These are phyloP conservation scores for Siniperca knerii DNA, from an alignment of 2,113 vertebrate species.

Conservation along the genomic window DNA sequence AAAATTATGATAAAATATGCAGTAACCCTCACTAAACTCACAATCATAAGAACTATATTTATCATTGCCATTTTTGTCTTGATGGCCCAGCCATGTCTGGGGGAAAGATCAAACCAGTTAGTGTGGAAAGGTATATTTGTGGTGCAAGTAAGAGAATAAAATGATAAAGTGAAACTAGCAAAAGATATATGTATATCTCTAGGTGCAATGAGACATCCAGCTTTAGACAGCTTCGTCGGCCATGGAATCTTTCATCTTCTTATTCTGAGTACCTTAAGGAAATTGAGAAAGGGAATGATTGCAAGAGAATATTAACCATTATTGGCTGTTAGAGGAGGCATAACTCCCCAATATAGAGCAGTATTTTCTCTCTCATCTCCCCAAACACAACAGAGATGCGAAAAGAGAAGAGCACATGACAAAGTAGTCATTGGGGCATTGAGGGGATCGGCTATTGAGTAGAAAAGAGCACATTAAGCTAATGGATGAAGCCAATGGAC, in stretches of 20 bases:
- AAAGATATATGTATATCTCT: not conserved
- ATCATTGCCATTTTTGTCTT: too few species aligned
- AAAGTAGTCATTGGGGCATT: slow-evolving; percentile 55
- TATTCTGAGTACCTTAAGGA: not conserved
- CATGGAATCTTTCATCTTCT: slow-evolving; percentile 13
- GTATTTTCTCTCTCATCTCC: slow-evolving; percentile 40
- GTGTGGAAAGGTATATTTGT: not conserved
- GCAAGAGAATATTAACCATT: slow-evolving; percentile 10
- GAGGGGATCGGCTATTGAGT: slow-evolving; percentile 58
- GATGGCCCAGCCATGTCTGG: not conserved
- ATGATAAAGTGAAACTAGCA: not conserved
- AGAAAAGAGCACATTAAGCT: slow-evolving; percentile 79
- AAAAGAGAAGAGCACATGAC: slow-evolving; percentile 50
- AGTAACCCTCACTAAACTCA: not conserved
- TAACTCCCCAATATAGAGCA: slow-evolving; percentile 15
- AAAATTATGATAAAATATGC: not conserved
- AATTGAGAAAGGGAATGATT: not conserved
- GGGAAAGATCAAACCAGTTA: not conserved
- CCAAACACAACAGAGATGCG: slow-evolving; percentile 47
- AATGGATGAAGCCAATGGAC: slow-evolving; percentile 77
- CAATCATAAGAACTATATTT: not conserved
- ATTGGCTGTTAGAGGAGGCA: slow-evolving; percentile 20
- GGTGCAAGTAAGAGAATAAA: not conserved
- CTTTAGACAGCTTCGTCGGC: not conserved
- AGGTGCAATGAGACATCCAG: not conserved